A percentile compares a stretch with the other conserved stretches of the same genome.
Conservation (phyloP, 1,140 invertebrate species). For the Eriocheir sinensis region DNA sequence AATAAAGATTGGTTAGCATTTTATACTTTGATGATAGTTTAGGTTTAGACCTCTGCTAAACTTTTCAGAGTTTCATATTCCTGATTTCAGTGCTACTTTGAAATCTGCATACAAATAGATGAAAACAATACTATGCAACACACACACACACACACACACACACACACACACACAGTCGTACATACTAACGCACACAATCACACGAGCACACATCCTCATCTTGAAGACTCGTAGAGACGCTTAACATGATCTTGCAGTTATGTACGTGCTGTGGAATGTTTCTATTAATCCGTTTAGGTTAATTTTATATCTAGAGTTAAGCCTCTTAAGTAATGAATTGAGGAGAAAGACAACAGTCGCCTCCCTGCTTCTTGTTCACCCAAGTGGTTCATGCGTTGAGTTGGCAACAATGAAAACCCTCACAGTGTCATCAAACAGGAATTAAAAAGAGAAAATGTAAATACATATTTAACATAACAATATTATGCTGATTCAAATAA, state of each 20-base stretch:
- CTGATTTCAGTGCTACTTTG: no score
- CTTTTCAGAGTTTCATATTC: no score
- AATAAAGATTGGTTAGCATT: no score
- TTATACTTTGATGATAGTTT: no score
- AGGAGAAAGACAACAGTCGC: background rate
- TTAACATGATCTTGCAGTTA: background rate
- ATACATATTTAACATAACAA: no score
- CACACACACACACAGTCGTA: conserved; percentile 49
- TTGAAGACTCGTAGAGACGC: background rate
- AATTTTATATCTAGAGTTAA: conserved; percentile 60
- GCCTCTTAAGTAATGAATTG: background rate
- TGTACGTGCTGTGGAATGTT: conserved; percentile 52
- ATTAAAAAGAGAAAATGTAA: no score
- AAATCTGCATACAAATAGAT: no score
- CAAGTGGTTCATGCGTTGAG: background rate
- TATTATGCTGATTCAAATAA: no score
- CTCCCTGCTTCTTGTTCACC: background rate
- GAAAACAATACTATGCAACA: no score
- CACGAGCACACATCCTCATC: background rate
- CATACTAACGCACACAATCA: conserved; percentile 57
- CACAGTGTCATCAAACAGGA: no score
- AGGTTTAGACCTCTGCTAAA: no score
- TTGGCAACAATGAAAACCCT: background rate
- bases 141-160: conserved; percentile 48
- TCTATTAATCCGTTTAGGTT: conserved; percentile 54